Percentiles rank a stretch among this genome's conserved stretches.
These are phyloP conservation scores for Tuberolachnus salignus DNA, from an alignment of 2,888 invertebrate genomes.

Conservation along the genomic window DNA sequence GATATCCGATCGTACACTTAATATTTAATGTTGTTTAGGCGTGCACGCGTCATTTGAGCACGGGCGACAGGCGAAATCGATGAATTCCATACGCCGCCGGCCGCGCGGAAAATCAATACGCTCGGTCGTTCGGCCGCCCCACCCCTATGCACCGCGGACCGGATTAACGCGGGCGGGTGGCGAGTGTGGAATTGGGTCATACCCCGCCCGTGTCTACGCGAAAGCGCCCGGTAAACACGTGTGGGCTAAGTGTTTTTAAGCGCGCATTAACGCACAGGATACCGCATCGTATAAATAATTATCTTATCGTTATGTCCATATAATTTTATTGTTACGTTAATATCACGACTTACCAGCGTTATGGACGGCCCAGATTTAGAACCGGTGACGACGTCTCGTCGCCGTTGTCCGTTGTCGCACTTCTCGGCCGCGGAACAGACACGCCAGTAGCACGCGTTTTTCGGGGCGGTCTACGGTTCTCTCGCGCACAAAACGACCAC, in stretches of 20 bases:
- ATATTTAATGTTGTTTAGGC: too few relatives aligned
- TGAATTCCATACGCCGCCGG: neutral
- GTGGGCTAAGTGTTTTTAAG: too few relatives aligned
- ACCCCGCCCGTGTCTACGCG: neutral
- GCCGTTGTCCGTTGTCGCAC: slow-evolving; percentile 4
- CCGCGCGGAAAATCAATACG: slow-evolving; percentile 27
- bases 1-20: neutral
- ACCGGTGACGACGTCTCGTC: slow-evolving; percentile 4
- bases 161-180: neutral
- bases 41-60: too few relatives aligned
- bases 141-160: neutral
- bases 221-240: neutral
- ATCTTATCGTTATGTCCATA: too few relatives aligned
- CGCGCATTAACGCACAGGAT: too few relatives aligned
- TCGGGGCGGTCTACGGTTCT: neutral
- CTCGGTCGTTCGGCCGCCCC: neutral
- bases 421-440: neutral
- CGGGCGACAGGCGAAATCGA: too few relatives aligned
- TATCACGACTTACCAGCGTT: slow-evolving; percentile 35
- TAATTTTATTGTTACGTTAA: too few relatives aligned
- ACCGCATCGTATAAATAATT: too few relatives aligned
- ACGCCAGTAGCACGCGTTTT: too few relatives aligned
- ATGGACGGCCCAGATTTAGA: slow-evolving; percentile 3
- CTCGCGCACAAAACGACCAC: neutral
- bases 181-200: slow-evolving; percentile 6